These are phyloP conservation scores for Drosophila nigrodunni DNA, from an alignment of 1,140 invertebrate species.

Conservation along the genomic window DNA sequence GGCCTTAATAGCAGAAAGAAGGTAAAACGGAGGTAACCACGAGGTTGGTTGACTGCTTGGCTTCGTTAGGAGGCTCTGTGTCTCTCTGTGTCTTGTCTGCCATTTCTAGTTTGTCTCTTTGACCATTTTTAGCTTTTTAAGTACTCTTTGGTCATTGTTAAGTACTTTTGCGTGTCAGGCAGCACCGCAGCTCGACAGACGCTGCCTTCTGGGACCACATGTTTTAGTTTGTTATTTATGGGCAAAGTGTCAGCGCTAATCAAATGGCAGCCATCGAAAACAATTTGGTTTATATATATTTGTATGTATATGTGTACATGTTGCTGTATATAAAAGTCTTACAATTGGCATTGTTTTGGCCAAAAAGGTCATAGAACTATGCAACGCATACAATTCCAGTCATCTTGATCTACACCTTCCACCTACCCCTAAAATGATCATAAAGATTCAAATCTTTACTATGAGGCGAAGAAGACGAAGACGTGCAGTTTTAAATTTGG, in stretches of 20 bases:
- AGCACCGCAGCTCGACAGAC: conserved; percentile 52
- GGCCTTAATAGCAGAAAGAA: conserved; percentile 19
- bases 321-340: conserved; percentile 8
- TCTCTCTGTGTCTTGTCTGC: conserved; percentile 59
- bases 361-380: conserved; percentile 46
- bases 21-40: background rate
- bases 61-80: conserved; percentile 62
- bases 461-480: conserved; percentile 15
- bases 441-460: conserved; percentile 46
- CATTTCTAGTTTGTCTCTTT: conserved; percentile 78
- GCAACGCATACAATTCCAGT: conserved; percentile 10
- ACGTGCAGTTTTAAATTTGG: conserved; percentile 43
- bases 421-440: conserved; percentile 15
- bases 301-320: no score
- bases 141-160: conserved; percentile 83
- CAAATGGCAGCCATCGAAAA: conserved; percentile 77
- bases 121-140: conserved; percentile 81
- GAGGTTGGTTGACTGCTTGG: conserved; percentile 25
- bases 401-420: conserved; percentile 2
- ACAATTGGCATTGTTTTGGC: conserved; percentile 39
- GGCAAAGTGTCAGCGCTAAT: conserved; percentile 83
- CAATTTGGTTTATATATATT: conserved; percentile 42
- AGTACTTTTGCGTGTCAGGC: conserved; percentile 81
- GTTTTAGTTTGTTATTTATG: conserved; percentile 83
- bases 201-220: conserved; percentile 71